These are phyloP conservation scores for Epinephelus fuscoguttatus DNA, from an alignment of 2,113 vertebrate genomes.

Conservation along the genomic window DNA sequence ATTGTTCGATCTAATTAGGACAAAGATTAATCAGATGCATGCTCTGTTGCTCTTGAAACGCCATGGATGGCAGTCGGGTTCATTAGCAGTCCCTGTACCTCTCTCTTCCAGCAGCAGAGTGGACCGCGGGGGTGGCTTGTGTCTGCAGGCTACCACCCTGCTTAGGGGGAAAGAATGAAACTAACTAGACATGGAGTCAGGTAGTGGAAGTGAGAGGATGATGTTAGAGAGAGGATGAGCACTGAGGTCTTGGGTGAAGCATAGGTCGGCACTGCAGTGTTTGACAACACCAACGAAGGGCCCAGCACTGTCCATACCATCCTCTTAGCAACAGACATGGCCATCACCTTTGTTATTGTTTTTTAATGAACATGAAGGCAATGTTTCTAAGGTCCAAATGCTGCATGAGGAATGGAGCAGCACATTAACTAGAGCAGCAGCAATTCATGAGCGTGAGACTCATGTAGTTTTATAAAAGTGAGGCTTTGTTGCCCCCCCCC, in stretches of 20 bases:
- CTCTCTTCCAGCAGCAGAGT: conserved; percentile 30
- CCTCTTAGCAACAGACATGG: neutral
- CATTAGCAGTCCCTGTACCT: conserved; percentile 65
- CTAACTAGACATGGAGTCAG: conserved; percentile 39
- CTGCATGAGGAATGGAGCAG: conserved; percentile 5
- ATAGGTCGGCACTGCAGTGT: neutral
- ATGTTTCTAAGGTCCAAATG: neutral
- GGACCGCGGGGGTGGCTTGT: conserved; percentile 21
- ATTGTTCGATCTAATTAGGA: conserved; percentile 77
- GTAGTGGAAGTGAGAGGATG: conserved; percentile 13
- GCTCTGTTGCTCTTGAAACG: conserved; percentile 63
- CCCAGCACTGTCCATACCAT: neutral
- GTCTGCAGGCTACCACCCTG: conserved; percentile 38
- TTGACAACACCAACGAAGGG: neutral
- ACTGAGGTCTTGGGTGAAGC: no score
- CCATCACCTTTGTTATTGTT: neutral
- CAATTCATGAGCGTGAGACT: neutral
- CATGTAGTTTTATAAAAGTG: neutral
- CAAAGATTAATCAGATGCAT: conserved; percentile 76
- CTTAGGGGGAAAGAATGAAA: conserved; percentile 25
- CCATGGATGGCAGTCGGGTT: conserved; percentile 58
- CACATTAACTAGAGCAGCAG: neutral
- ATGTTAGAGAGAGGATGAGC: neutral
- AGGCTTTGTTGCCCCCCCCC: neutral
- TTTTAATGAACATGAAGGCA: neutral